Evolutionary conservation across 23 tunicate genomes (phyloP), one percentile per base, ranked within the genome.

Genomic region (Phallusia fumigata): DNA sequence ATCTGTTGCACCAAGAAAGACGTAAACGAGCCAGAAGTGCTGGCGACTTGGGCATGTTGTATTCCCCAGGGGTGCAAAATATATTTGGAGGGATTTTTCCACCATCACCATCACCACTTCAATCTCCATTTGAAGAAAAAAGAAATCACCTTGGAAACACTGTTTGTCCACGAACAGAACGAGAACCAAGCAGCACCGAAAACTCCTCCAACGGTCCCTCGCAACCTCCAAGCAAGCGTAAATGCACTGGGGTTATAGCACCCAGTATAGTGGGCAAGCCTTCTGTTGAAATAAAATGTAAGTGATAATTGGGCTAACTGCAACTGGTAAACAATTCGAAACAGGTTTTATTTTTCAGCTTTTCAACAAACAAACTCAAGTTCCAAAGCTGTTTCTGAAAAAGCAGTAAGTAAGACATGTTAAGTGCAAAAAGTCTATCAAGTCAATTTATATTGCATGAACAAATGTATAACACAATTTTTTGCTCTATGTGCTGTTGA

Each of bases 11-110:
- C 40, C 77, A 32, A 5, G 40, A 74, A 74, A 18, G 40, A 2
- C 76, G 91, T 34, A 87, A 87, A 76, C 64, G 91, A 76, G 91
- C 91, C 2, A 85, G 76, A 22, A 87, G 91, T 75, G 91, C 91
- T 1, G 91, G 91, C 6, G 91, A 87, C 30, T 81, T 87, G 86
- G 65, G 74, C 16, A 52, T 58, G 13, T 30, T 80, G 13, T 58
- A 58, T 58, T 58, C 69, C 8, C 26, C 26, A 22, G 28, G 28
- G 28, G 28, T 58, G 69, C 69, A 24, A 24, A 58, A 58, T 58
- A 58, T 58, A 16, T 58, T 58, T 24, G 69, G 69, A 6, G 69
- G 26, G 13, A 21, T 24, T 58, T 58, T 58, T 1, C 69, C 69
- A 11, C 28, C 58, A 18, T 18, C 69, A 6, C 28, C 11, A 21